These are phyloP conservation scores for Cheilosia pagana DNA, from an alignment of 2,888 invertebrate species.

Conservation along the genomic window DNA sequence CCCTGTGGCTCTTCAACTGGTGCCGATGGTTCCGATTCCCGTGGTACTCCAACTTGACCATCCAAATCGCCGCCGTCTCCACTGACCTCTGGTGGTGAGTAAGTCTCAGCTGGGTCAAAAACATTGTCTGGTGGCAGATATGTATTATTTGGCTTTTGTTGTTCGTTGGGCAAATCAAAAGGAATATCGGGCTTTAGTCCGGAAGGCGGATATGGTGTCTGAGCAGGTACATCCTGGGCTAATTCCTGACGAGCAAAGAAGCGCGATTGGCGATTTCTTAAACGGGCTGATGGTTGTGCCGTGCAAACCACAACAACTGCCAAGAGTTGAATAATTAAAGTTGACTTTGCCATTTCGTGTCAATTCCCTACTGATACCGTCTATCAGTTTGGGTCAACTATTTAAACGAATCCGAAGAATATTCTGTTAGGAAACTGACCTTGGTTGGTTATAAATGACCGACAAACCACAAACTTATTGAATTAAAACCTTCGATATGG, in stretches of 20 bases:
- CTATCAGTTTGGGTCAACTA: conserved; percentile 27
- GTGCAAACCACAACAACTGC: conserved; percentile 21
- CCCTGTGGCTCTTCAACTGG: background rate
- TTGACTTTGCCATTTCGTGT: conserved; percentile 53
- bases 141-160: conserved; percentile 53
- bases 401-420: conserved; percentile 48
- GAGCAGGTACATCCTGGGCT: conserved; percentile 39
- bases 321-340: conserved; percentile 27
- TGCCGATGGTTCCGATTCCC: background rate
- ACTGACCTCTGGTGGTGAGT: conserved; percentile 56
- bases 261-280: conserved; percentile 31
- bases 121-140: conserved; percentile 64
- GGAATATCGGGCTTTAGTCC: conserved; percentile 60
- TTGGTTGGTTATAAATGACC: background rate
- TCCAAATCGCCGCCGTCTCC: conserved; percentile 11
- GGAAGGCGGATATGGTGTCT: conserved; percentile 64
- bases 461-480: background rate
- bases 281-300: conserved; percentile 43
- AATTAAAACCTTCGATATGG: background rate
- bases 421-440: background rate
- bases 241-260: conserved; percentile 52
- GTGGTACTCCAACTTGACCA: conserved; percentile 1
- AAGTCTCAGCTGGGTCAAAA: conserved; percentile 42
- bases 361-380: conserved; percentile 47
- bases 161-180: conserved; percentile 60